phyloP scores from a whole-genome alignment of 2,888 invertebrate genomes.

The Adela reaumurella region DNA sequence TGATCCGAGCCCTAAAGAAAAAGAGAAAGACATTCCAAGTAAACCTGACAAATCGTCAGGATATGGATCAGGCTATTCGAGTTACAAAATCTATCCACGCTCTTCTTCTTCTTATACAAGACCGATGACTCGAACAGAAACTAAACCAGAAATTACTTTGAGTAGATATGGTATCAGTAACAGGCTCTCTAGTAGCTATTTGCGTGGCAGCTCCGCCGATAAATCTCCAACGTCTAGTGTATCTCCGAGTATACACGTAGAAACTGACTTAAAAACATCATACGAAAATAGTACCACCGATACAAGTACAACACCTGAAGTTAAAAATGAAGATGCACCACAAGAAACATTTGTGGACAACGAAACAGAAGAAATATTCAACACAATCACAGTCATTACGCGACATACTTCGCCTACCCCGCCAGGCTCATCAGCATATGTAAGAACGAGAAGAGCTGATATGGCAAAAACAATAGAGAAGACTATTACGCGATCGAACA shows the following conservation, averaged over 20 bases:
- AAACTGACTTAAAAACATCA: constrained; percentile 21
- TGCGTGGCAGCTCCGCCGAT: constrained; percentile 35
- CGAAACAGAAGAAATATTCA: constrained; percentile 15
- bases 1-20: constrained; percentile 56
- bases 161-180: constrained; percentile 43
- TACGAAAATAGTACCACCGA: constrained; percentile 18
- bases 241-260: constrained; percentile 32
- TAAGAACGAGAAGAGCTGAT: constrained; percentile 66
- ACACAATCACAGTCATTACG: constrained; percentile 63
- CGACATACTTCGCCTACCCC: constrained; percentile 78
- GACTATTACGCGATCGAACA: constrained; percentile 59
- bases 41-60: constrained; percentile 54
- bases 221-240: constrained; percentile 27
- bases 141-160: constrained; percentile 14
- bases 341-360: constrained; percentile 13
- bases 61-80: constrained; percentile 41
- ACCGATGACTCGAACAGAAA: constrained; percentile 5
- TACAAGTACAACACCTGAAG: constrained; percentile 8
- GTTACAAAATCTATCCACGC: constrained; percentile 53
- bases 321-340: constrained; percentile 16
- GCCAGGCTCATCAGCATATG: constrained; percentile 59
- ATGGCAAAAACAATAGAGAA: constrained; percentile 70
- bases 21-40: constrained; percentile 53
- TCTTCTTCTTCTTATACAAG: constrained; percentile 14
- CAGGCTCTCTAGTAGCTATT: constrained; percentile 38